A percentile compares a stretch with the other conserved stretches of the same genome.
phyloP scores from a whole-genome alignment of 2,888 invertebrate species.

The Hypercompe scribonia region DNA sequence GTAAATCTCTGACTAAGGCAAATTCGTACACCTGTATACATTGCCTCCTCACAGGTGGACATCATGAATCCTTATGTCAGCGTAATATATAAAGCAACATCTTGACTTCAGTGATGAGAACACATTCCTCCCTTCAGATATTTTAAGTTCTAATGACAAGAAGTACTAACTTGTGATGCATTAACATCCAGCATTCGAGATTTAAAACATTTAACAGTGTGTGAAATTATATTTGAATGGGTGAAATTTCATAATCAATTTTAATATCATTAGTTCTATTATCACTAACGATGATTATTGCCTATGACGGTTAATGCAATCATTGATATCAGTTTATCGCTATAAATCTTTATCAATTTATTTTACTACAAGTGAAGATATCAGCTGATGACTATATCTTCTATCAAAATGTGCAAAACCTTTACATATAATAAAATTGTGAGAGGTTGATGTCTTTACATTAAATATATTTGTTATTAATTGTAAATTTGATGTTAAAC shows the following conservation, averaged over 20 bases:
- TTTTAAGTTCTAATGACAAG: neutral
- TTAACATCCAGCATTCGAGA: neutral
- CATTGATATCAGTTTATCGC: neutral
- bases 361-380: neutral
- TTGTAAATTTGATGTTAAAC: too few relatives aligned
- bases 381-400: neutral
- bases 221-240: neutral
- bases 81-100: neutral
- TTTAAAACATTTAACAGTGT: neutral
- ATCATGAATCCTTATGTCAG: too few relatives aligned
- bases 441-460: too few relatives aligned
- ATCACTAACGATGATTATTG: neutral
- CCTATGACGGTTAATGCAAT: neutral
- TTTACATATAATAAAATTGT: too few relatives aligned
- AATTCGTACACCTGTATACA: too few relatives aligned
- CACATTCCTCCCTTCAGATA: neutral
- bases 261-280: neutral
- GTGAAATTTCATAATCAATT: neutral
- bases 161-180: neutral
- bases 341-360: neutral
- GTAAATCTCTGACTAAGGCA: too few relatives aligned
- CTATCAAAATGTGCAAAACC: neutral
- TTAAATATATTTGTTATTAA: too few relatives aligned
- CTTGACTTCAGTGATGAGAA: neutral
- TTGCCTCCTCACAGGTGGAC: too few relatives aligned